These are phyloP conservation scores for Malurus melanocephalus DNA, from an alignment of 2,113 vertebrate species.

Conservation along the genomic window DNA sequence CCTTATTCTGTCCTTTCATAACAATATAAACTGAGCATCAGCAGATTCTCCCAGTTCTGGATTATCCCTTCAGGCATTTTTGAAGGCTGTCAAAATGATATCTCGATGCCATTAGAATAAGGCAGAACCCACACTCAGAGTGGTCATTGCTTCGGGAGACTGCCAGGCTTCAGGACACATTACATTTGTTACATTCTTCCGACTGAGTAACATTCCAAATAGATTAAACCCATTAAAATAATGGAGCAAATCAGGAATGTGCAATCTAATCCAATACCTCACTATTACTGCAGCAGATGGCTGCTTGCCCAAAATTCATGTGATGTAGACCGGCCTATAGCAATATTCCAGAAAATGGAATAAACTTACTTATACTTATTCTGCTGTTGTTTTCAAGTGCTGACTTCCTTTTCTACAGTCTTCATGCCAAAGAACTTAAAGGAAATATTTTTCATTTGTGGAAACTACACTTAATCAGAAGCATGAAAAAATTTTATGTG, in stretches of 20 bases:
- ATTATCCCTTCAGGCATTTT: not conserved
- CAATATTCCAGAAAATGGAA: not conserved
- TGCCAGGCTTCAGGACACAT: slow-evolving; percentile 39
- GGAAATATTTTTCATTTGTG: not conserved
- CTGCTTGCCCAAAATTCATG: slow-evolving; percentile 34
- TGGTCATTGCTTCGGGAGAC: not conserved
- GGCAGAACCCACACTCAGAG: not conserved
- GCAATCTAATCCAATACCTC: slow-evolving; percentile 40
- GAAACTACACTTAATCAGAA: not conserved
- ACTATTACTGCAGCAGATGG: slow-evolving; percentile 31
- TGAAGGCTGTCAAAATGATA: not conserved
- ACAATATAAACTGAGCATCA: not conserved
- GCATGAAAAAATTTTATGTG: not conserved
- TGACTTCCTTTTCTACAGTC: not conserved
- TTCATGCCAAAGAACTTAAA: not conserved
- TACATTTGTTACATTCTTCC: slow-evolving; percentile 37
- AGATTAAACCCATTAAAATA: slow-evolving; percentile 62
- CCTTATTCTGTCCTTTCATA: not conserved
- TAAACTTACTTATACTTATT: not conserved
- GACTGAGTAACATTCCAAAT: slow-evolving; percentile 44
- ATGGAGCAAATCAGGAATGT: slow-evolving; percentile 33
- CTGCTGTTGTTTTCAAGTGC: not conserved
- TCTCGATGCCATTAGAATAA: not conserved
- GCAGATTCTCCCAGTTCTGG: slow-evolving; percentile 8
- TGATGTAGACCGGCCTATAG: not conserved